Evolutionary conservation across 2,113 vertebrate genomes (phyloP).

Genomic region (Nanorana parkeri): DNA sequence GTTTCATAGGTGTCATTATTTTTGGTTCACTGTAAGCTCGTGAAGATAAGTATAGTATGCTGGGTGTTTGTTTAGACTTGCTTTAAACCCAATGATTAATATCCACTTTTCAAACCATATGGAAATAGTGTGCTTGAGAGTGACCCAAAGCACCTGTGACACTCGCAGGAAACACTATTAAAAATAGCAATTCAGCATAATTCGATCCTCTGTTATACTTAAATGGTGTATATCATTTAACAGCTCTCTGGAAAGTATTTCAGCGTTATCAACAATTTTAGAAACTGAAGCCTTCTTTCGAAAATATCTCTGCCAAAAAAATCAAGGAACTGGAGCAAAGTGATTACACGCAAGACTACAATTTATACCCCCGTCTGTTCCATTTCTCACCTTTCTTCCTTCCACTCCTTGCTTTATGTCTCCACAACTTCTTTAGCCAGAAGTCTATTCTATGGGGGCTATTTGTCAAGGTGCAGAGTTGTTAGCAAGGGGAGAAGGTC

Average conservation of each 20-base stretch:
- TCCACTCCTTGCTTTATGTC: conserved; percentile 26
- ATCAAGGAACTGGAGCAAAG: conserved; percentile 44
- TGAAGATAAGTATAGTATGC: conserved; percentile 62
- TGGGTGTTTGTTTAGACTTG: conserved; percentile 60
- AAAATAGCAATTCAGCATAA: conserved; percentile 56
- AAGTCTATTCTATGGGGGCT: conserved; percentile 18
- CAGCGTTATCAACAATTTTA: conserved; percentile 57
- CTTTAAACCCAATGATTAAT: conserved; percentile 70
- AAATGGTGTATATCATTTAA: conserved; percentile 58
- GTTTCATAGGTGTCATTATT: conserved; percentile 34
- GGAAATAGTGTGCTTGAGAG: conserved; percentile 63
- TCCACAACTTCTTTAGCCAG: conserved; percentile 37
- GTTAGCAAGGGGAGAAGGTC: conserved; percentile 33
- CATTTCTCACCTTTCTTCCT: conserved; percentile 48
- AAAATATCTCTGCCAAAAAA: conserved; percentile 53
- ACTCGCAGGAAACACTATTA: conserved; percentile 55
- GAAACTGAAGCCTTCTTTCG: conserved; percentile 44
- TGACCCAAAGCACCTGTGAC: conserved; percentile 70
- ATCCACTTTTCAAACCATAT: conserved; percentile 66
- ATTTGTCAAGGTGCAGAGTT: conserved; percentile 50
- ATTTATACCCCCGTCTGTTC: conserved; percentile 54
- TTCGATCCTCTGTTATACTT: conserved; percentile 57
- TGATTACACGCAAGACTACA: conserved; percentile 47
- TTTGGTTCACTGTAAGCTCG: conserved; percentile 53
- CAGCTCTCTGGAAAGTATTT: conserved; percentile 57